phyloP scores from a whole-genome alignment of 2,888 invertebrate genomes.

The Neocrepidodera transversa region DNA sequence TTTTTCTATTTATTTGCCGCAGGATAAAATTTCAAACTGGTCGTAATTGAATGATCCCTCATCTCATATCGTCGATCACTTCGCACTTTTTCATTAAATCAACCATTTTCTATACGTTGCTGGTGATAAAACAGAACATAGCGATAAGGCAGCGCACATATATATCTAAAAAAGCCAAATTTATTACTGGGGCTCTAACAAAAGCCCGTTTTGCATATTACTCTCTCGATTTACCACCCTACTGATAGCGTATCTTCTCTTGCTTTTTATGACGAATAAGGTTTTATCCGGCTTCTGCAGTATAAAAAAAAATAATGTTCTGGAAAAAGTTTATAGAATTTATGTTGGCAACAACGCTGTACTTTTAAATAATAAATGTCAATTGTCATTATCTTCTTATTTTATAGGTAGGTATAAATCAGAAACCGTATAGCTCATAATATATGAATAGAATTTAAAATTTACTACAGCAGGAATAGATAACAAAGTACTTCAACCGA shows the following conservation, averaged over 20 bases:
- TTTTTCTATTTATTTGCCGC: slow-evolving; percentile 16
- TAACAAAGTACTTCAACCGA: too few species aligned
- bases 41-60: slow-evolving; percentile 24
- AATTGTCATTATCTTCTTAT: too few species aligned
- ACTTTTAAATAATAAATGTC: too few species aligned
- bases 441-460: too few species aligned
- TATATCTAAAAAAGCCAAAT: slow-evolving; percentile 49
- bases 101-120: slow-evolving; percentile 22
- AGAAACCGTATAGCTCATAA: too few species aligned
- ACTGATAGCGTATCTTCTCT: slow-evolving; percentile 39
- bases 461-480: too few species aligned
- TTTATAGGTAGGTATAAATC: too few species aligned
- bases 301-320: slow-evolving; percentile 30
- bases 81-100: slow-evolving; percentile 28
- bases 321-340: too few species aligned
- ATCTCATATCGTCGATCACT: slow-evolving; percentile 22
- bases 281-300: slow-evolving; percentile 35
- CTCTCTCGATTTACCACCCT: slow-evolving; percentile 41
- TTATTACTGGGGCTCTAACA: slow-evolving; percentile 55
- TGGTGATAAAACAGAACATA: slow-evolving; percentile 29
- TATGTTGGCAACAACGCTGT: too few species aligned
- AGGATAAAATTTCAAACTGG: slow-evolving; percentile 16
- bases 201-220: slow-evolving; percentile 57
- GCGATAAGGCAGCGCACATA: slow-evolving; percentile 29
- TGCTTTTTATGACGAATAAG: slow-evolving; percentile 42